Conservation (phyloP, 2,113 vertebrate species). For the Turnix velox region DNA sequence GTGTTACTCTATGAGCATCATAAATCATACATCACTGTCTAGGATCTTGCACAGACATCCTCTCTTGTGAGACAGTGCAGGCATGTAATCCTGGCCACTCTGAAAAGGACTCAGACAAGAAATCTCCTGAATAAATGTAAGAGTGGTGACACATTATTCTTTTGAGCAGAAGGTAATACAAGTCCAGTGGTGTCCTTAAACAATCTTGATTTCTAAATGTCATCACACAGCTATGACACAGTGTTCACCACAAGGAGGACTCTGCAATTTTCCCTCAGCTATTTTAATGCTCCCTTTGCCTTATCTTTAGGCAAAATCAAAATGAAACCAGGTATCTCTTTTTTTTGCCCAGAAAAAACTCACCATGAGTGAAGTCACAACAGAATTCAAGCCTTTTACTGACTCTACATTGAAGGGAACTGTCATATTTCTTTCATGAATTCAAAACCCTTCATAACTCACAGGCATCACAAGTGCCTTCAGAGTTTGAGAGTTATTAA, state of each 20-base stretch:
- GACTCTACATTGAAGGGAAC: background rate
- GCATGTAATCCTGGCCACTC: background rate
- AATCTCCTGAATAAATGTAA: background rate
- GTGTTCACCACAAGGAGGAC: background rate
- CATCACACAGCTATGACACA: background rate
- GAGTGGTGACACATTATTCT: background rate
- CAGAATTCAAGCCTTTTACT: background rate
- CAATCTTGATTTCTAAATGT: background rate
- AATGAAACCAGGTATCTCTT: background rate
- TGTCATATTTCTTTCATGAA: slow-evolving; percentile 22
- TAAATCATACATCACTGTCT: background rate
- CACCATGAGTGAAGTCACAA: background rate
- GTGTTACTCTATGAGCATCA: background rate
- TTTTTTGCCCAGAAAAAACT: no score
- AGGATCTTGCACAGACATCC: background rate
- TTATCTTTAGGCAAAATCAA: background rate
- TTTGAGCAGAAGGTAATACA: background rate
- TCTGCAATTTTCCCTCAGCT: background rate
- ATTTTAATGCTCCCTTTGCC: background rate
- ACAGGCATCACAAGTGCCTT: slow-evolving; percentile 5
- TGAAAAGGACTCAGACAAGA: background rate
- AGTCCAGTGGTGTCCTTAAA: background rate
- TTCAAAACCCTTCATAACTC: slow-evolving; percentile 35
- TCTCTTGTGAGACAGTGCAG: background rate
- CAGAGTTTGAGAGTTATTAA: slow-evolving; percentile 35